Percentiles rank a stretch among this genome's conserved stretches.
Evolutionary conservation across 2,797 vertebrate species (phyloP).

Genomic region (Eulemur mongoz): DNA sequence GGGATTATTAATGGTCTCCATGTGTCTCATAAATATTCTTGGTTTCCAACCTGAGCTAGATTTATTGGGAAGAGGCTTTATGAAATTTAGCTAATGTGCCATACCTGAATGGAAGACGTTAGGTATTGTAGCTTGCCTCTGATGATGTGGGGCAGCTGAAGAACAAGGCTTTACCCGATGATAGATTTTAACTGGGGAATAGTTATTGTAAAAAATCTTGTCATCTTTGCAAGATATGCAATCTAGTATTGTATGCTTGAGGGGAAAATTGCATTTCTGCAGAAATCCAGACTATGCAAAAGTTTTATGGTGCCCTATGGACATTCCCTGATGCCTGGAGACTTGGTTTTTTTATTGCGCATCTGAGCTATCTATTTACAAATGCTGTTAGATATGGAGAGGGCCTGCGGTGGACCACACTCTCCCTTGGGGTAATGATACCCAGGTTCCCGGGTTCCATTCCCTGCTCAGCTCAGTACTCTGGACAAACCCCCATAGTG

Average conservation of each 20-base stretch:
- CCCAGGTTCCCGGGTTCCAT: neutral
- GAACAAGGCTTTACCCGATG: slow-evolving; percentile 2
- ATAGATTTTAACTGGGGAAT: slow-evolving; percentile 51
- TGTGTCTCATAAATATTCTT: slow-evolving; percentile 46
- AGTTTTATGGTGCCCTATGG: neutral
- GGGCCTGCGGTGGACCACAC: neutral
- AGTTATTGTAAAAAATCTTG: slow-evolving; percentile 45
- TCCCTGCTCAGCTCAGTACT: slow-evolving; percentile 4
- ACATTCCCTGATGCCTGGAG: neutral
- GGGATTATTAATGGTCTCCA: slow-evolving; percentile 3
- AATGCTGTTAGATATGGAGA: neutral
- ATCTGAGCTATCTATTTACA: neutral
- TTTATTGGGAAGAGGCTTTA: slow-evolving; percentile 49
- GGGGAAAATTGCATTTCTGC: slow-evolving; percentile 52
- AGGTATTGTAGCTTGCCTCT: slow-evolving; percentile 7
- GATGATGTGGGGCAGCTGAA: slow-evolving; percentile 51
- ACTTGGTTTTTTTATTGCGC: neutral
- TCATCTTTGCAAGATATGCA: slow-evolving; percentile 22
- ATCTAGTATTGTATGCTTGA: neutral
- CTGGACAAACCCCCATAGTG: slow-evolving; percentile 9
- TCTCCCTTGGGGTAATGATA: neutral
- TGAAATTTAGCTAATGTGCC: slow-evolving; percentile 41
- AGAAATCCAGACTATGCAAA: slow-evolving; percentile 37
- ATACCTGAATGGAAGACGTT: slow-evolving; percentile 53
- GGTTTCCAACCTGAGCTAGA: slow-evolving; percentile 50